Conservation (phyloP, 30 jellyfish, hydroid and myxozoan species). For the Clytia hemisphaerica region DNA sequence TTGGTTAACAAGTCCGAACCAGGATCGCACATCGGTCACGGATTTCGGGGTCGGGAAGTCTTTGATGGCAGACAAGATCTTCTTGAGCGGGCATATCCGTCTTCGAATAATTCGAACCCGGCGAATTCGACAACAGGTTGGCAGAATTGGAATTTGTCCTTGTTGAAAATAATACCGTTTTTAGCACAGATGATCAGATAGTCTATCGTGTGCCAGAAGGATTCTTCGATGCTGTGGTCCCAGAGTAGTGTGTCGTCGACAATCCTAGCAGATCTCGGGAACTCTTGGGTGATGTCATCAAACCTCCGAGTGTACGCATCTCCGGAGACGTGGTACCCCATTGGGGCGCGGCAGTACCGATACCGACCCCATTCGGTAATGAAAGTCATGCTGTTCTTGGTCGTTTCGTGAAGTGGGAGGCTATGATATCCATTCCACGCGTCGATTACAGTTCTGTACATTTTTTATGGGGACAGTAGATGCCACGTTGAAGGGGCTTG, state of each 20-base stretch:
- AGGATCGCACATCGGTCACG: conserved; percentile 43
- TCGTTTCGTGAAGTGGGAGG: conserved; percentile 17
- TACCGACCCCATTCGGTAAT: conserved; percentile 61
- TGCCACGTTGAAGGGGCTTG: conserved; percentile 20
- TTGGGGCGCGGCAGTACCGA: conserved; percentile 39
- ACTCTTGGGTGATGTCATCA: conserved; percentile 20
- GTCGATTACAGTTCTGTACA: conserved; percentile 46
- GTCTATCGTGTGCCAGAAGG: conserved; percentile 39
- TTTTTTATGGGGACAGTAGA: conserved; percentile 10
- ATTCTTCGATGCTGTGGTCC: conserved; percentile 13
- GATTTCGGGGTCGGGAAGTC: conserved; percentile 29
- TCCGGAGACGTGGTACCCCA: conserved; percentile 55
- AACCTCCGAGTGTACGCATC: conserved; percentile 52
- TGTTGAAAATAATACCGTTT: conserved; percentile 36
- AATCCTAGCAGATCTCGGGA: background rate
- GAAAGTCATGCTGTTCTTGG: conserved; percentile 13
- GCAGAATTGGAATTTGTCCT: conserved; percentile 21
- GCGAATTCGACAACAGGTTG: conserved; percentile 45
- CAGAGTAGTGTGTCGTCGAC: conserved; percentile 42
- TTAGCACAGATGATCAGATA: background rate
- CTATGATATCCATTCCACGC: conserved; percentile 75
- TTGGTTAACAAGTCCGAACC: conserved; percentile 61
- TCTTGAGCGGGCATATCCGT: conserved; percentile 25
- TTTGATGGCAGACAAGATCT: conserved; percentile 6
- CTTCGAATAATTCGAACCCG: conserved; percentile 38